Evolutionary conservation across 2,888 invertebrate genomes (phyloP), one percentile per base, ranked within the genome.

Genomic region (Ophion obscuratus): DNA sequence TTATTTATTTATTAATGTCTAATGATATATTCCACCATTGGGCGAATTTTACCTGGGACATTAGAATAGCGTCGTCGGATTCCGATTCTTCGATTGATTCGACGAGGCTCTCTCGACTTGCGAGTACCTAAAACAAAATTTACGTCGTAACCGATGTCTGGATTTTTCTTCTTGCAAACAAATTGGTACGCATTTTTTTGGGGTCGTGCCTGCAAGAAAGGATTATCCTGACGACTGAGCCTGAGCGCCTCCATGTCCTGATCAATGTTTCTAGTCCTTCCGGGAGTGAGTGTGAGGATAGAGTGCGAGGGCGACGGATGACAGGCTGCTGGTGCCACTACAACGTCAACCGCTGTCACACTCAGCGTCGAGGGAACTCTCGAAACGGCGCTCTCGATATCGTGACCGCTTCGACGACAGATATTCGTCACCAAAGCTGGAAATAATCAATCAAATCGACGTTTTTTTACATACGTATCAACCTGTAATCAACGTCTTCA

Each of bases 221-320:
- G 97, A 94, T 98, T 97, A 94, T 98, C 97, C 94, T 97, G 97
- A 85, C 97, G 95, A 10, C 97, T 97, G 68, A 97, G 95, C 90
- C 97, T 95, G 66, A 97, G 95, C 36, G 97, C 97, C 93, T 97
- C 97, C 97, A 97, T 97, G 92, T 97, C 97, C 94, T 97, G 97
- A 91, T 97, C 97, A 91, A 97, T 97, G 94, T 97, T 97, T 89
- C 97, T 95, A 86, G 96, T 96, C 88, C 97, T 95, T 27, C 97
- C 97, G 74, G 97, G 97, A 88, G 97, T 97, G 88, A 97, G 93
- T 64, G 97, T 95, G 85, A 97, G 95, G 75, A 96, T 96, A 57
- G 97, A 96, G 88, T 95, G 94, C 77, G 96, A 95, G 68, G 96
- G 95, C 68, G 95, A 95, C 40, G 95, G 92, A 82, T 89, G 88